Conservation (phyloP, 2,797 vertebrate genomes). For the Hydrophis major region DNA sequence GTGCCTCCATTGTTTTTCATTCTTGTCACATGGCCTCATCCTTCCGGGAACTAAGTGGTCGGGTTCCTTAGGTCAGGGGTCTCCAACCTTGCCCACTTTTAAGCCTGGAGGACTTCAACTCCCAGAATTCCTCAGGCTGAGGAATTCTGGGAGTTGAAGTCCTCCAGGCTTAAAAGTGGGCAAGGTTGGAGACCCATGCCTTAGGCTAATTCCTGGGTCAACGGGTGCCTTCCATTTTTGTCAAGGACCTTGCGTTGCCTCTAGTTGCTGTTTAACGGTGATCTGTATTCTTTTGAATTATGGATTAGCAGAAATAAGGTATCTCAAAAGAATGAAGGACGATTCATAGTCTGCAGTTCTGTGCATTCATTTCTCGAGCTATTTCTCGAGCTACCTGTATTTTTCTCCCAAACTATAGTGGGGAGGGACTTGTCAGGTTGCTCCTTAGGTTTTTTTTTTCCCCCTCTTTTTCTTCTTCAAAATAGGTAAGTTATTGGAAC, state of each 20-base stretch:
- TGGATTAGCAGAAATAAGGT: not conserved
- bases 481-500: not conserved
- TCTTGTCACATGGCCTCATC: not conserved
- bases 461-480: not conserved
- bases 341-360: not conserved
- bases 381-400: no score
- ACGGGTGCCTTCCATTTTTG: not conserved
- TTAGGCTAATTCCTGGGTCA: not conserved
- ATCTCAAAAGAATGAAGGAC: not conserved
- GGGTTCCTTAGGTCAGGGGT: not conserved
- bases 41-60: not conserved
- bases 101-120: no score
- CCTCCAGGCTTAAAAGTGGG: no score
- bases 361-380: no score
- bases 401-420: not conserved
- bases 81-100: no score
- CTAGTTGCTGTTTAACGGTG: not conserved
- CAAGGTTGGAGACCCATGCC: no score
- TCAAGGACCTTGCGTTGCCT: not conserved
- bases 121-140: no score
- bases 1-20: not conserved
- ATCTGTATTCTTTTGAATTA: not conserved
- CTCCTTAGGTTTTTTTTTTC: no score
- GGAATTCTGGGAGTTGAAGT: no score
- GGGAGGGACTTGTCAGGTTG: not conserved